These are phyloP conservation scores for Euzophera pinguis DNA, from an alignment of 2,888 invertebrate species.

Conservation along the genomic window DNA sequence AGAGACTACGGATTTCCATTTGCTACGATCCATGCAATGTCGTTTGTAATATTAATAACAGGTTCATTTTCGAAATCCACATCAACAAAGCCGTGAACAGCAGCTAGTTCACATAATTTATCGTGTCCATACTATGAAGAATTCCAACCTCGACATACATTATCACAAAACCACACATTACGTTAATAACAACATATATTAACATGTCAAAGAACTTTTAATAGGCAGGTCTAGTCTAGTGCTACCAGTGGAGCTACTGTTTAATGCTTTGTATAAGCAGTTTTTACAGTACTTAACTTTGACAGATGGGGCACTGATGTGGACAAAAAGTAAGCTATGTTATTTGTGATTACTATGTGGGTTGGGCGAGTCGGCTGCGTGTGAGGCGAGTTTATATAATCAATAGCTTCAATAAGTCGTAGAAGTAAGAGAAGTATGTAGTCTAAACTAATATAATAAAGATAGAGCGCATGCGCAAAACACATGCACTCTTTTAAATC, in stretches of 20 bases:
- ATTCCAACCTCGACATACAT: neutral
- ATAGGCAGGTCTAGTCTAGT: neutral
- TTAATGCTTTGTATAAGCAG: neutral
- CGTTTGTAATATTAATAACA: neutral
- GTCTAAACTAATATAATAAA: too few relatives aligned
- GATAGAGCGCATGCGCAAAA: too few relatives aligned
- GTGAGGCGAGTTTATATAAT: constrained; percentile 18
- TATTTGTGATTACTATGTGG: constrained; percentile 14
- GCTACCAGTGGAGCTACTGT: neutral
- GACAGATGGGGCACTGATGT: constrained; percentile 39
- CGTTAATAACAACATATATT: neutral
- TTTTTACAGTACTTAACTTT: constrained; percentile 21
- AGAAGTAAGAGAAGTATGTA: too few relatives aligned
- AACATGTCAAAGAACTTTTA: neutral
- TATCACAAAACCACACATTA: neutral
- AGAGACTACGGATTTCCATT: too few relatives aligned
- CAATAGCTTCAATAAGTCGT: constrained; percentile 13
- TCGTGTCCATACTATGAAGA: neutral
- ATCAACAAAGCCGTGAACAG: neutral
- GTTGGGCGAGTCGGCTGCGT: constrained; percentile 12
- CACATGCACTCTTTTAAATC: too few relatives aligned
- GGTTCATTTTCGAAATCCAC: neutral
- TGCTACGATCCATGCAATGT: too few relatives aligned
- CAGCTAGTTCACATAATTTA: neutral
- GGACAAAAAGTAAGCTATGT: constrained; percentile 34